Conservation (phyloP, 2,113 vertebrate species). For the Saguinus imperator region DNA sequence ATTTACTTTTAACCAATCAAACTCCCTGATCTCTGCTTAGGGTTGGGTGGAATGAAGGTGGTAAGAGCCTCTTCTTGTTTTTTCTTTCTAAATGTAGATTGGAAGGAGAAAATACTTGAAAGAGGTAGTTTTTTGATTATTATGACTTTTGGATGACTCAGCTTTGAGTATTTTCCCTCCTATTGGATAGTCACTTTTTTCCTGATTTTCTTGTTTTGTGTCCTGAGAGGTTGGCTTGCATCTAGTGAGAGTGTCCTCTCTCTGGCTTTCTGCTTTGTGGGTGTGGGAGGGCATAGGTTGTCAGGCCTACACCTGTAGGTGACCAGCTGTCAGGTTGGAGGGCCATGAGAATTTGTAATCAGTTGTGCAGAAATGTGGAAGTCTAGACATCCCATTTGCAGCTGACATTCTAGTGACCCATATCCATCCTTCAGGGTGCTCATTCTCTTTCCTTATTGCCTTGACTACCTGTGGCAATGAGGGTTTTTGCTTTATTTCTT, state of each 20-base stretch:
- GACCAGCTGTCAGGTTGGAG: not conserved
- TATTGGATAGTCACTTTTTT: not conserved
- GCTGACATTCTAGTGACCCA: not conserved
- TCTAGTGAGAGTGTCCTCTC: not conserved
- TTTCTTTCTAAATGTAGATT: not conserved
- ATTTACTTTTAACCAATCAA: not conserved
- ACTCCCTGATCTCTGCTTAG: not conserved
- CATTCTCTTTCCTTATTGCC: not conserved
- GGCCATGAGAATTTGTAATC: not conserved
- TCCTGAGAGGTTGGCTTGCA: not conserved
- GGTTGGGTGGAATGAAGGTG: not conserved
- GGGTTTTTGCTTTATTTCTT: not conserved
- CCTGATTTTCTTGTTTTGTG: not conserved
- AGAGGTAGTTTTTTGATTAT: not conserved
- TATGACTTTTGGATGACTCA: not conserved
- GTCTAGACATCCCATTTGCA: not conserved
- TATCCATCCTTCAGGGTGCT: not conserved
- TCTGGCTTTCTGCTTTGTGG: not conserved
- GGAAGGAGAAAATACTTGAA: not conserved
- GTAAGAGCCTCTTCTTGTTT: not conserved
- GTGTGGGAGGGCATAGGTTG: not conserved
- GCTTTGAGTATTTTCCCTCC: not conserved
- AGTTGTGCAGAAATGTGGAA: not conserved
- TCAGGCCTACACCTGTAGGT: not conserved
- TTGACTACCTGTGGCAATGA: not conserved